Percentiles rank a stretch among this genome's conserved stretches.
These are phyloP conservation scores for Cladopsammia gracilis DNA, from an alignment of 64 coral and sea anemone species.

Conservation along the genomic window DNA sequence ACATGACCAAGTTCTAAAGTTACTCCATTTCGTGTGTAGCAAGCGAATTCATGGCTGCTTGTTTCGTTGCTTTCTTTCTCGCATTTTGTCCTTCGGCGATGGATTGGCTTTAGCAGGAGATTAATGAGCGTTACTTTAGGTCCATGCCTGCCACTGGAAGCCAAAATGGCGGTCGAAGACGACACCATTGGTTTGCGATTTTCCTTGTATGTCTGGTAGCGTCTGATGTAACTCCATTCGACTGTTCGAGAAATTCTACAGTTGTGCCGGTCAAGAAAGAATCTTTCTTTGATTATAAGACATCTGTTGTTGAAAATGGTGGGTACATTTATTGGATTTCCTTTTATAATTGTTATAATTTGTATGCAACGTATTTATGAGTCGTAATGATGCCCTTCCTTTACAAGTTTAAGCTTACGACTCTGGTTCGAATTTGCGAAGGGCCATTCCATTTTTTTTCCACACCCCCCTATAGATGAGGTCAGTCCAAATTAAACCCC, in stretches of 20 bases:
- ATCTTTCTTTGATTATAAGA: constrained; percentile 92
- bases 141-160: constrained; percentile 41
- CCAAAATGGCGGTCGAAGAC: constrained; percentile 35
- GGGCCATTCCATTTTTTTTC: too few relatives aligned
- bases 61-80: neutral
- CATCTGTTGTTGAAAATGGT: constrained; percentile 98
- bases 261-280: neutral
- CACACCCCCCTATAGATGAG: too few relatives aligned
- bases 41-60: neutral
- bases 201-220: constrained; percentile 45
- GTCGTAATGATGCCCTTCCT: too few relatives aligned
- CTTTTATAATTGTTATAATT: neutral
- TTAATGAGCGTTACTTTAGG: constrained; percentile 12
- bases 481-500: too few relatives aligned
- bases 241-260: constrained; percentile 59
- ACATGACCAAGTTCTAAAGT: constrained; percentile 18
- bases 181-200: constrained; percentile 46
- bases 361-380: neutral
- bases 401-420: too few relatives aligned
- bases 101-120: constrained; percentile 64
- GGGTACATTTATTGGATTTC: constrained; percentile 3
- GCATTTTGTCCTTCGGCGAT: constrained; percentile 45
- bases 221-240: constrained; percentile 69
- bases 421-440: neutral
- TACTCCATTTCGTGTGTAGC: neutral